Base-by-base conservation (phyloP, 2,888 invertebrate species). In the Entomobrya multifasciata region DNA sequence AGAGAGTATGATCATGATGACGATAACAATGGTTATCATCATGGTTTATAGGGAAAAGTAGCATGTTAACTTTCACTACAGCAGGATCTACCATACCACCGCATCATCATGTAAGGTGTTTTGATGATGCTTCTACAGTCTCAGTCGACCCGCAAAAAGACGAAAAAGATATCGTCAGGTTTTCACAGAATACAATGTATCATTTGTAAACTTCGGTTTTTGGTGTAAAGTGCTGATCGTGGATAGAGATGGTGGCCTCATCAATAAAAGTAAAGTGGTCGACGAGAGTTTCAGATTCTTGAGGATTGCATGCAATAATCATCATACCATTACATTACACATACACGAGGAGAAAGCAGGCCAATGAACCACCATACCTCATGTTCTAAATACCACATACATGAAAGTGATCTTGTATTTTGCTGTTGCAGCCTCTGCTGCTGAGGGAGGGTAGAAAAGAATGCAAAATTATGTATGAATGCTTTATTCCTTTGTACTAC, bases 231-330 rank as follows among this genome's bases (percentile, higher is more conserved):
- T 36, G 62, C 15, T 41, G 44, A 67, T 67, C 44, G 22, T 44
- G 52, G 52, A 52, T 49, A 49, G 74, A 74, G 67, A 41, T 41
- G 41, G 44, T 44, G 22, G 67, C 10, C 41, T 67, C 67, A 67
- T 67, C 67, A 67, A 67, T 67, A 67, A 74, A 74, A 74, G 74
- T 55, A 74, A 74, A 74, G 67, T 41, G 57, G 77, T 57, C 27
- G 76, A 41, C n/a, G n/a, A n/a, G n/a, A n/a, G 52, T n/a, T 76
- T 41, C 57, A 77, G 55, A 65, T 79, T 79, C 65, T 47, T 44
- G n/a, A 27, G 67, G 65, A 82, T 27, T 82, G 17, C 74, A 72
- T 72, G 82, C 72, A 82, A 82, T 82, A 72, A 60, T 82, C 82
- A 72, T 82, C 60, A n/a, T n/a, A n/a, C n/a, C n/a, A n/a, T n/a